Percentiles rank a stretch among this genome's conserved stretches.
Evolutionary conservation across 2,113 vertebrate genomes (phyloP).

Genomic region (Erythrocercus mccallii): DNA sequence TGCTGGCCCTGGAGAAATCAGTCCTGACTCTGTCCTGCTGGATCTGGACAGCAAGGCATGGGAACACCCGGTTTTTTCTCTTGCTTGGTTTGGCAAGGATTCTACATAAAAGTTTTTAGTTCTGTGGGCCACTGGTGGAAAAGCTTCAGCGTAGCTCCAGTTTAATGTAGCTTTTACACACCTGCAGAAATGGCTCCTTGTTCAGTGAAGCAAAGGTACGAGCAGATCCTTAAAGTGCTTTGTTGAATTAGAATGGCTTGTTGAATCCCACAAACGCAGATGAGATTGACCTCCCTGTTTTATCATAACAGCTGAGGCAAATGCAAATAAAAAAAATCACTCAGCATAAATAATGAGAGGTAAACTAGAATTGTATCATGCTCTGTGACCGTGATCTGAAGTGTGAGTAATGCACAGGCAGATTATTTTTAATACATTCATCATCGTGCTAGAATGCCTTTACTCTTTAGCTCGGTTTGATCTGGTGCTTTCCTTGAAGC

Average conservation of each 20-base stretch:
- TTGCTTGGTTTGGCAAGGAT: neutral
- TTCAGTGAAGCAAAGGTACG: neutral
- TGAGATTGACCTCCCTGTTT: slow-evolving; percentile 47
- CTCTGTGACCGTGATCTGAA: slow-evolving; percentile 28
- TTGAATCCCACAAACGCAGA: neutral
- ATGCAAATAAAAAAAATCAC: slow-evolving; percentile 47
- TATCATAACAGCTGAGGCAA: slow-evolving; percentile 35
- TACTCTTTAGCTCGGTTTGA: neutral
- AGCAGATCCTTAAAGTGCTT: neutral
- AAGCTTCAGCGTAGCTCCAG: neutral
- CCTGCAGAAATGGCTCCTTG: neutral
- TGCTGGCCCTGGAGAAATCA: neutral
- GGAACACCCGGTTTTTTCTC: neutral
- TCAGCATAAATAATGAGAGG: slow-evolving; percentile 62
- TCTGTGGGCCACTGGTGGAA: neutral
- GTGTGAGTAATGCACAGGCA: slow-evolving; percentile 49
- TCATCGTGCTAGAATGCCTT: slow-evolving; percentile 45
- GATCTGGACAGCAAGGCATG: neutral
- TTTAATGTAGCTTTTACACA: neutral
- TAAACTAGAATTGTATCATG: slow-evolving; percentile 52
- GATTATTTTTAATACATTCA: slow-evolving; percentile 56
- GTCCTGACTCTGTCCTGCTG: neutral
- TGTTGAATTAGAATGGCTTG: neutral
- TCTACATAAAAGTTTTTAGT: neutral
- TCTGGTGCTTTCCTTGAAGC: slow-evolving; percentile 15